These are phyloP conservation scores for Mionectes macconnelli DNA, from an alignment of 2,113 vertebrate species.

Conservation along the genomic window DNA sequence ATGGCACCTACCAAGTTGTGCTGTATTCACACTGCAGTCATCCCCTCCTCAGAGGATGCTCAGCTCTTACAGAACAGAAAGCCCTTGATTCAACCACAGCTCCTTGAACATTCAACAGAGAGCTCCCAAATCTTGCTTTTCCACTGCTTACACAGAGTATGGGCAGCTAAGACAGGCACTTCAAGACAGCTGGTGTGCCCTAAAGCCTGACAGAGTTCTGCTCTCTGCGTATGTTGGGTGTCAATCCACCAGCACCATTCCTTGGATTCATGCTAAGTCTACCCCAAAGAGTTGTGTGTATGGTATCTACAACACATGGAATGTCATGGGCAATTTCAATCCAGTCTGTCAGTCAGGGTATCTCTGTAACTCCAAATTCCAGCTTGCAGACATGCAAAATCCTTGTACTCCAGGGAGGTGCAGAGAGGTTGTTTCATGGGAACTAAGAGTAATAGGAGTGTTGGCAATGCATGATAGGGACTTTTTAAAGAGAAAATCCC, in stretches of 20 bases:
- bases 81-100: background rate
- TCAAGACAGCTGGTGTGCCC: background rate
- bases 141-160: background rate
- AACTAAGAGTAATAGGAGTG: background rate
- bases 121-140: background rate
- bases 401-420: background rate
- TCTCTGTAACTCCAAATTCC: background rate
- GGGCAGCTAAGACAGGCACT: background rate
- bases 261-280: background rate
- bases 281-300: background rate
- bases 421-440: background rate
- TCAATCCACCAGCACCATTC: background rate
- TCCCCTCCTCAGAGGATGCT: background rate
- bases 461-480: background rate
- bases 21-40: background rate
- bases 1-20: background rate
- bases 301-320: background rate
- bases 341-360: background rate
- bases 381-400: background rate
- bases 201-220: background rate
- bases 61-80: background rate
- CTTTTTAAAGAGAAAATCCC: background rate
- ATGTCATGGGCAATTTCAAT: background rate
- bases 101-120: background rate
- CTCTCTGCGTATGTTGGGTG: background rate